Base-by-base conservation (phyloP, 2,888 invertebrate species). In the Emmelina monodactyla region DNA sequence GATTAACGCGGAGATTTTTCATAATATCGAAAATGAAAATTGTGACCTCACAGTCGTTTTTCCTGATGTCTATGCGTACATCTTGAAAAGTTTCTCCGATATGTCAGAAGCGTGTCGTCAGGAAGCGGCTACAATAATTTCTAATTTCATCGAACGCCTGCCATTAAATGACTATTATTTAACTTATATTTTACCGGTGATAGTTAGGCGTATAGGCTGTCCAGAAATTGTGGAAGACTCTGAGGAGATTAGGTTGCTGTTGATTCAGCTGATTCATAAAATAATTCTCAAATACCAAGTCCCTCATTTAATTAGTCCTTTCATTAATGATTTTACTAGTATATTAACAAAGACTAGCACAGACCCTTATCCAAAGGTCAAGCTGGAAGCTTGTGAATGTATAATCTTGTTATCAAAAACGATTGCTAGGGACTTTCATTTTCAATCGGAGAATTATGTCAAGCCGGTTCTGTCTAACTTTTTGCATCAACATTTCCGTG, bases 341-440 rank as follows among this genome's bases (percentile, higher is more conserved):
- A 89, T 95, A 51, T 65, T 94, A 16, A 73, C 83, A 16, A 87
- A 87, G 55, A 87, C 88, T 0, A 81, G 91, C 1, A 73, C 83
- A 0, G 95, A 96, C 68, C 86, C 87, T 15, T 93, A 84, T 68
- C 89, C 93, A 2, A 85, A 88, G 47, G 88, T 95, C 0, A 92
- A 92, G 62, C 85, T 88, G 48, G 85, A 86, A 49, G 88, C 89
- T 28, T 93, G 92, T 60, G 75, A 82, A 39, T 88, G 89, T 49
- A 84, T 91, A 29, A 83, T 87, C 1, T 61, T 83, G 33, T 50
- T 94, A 28, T 85, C 91, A 0, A 80, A 75, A 38, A 72, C 83
- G 2, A 52, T 88, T 5, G 86, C 88, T 1, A 71, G 78, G 39
- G 84, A 89, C 52, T 91, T 96, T 59, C 89, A 91, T 51, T 78